Evolutionary conservation across 53 echinoderm and acorn worm species (phyloP).

Genomic region (Temnopleurus reevesii): DNA sequence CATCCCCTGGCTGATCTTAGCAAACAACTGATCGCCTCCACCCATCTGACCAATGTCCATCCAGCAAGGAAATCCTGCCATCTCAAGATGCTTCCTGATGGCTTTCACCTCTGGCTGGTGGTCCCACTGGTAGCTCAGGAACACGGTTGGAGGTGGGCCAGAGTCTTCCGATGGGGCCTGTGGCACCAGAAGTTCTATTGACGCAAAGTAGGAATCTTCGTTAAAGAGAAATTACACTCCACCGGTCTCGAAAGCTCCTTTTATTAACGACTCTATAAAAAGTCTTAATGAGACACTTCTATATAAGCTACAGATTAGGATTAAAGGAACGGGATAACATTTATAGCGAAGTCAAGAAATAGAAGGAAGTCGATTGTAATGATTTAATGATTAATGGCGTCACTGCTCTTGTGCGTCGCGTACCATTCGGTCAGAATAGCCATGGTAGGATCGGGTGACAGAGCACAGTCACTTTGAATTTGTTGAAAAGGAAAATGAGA

Average conservation of each 20-base stretch:
- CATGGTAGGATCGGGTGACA: constrained; percentile 98
- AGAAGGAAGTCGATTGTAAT: no score
- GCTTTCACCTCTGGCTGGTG: constrained; percentile 93
- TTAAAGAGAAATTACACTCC: no score
- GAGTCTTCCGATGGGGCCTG: constrained; percentile 58
- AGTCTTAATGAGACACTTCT: no score
- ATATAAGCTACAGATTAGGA: no score
- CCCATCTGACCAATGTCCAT: constrained; percentile 99
- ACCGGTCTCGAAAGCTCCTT: no score
- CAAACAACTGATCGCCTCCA: constrained; percentile 89
- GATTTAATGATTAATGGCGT: no score
- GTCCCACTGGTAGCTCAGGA: constrained; percentile 95
- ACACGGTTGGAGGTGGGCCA: constrained; percentile 77
- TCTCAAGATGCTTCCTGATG: constrained; percentile 85
- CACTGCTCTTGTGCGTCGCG: constrained; percentile 93
- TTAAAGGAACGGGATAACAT: no score
- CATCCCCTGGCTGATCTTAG: constrained; percentile 95
- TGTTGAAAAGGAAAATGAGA: no score
- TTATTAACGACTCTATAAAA: no score
- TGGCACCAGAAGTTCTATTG: constrained; percentile 67
- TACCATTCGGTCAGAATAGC: constrained; percentile 96
- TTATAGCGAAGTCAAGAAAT: no score
- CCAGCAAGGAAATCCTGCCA: constrained; percentile 93
- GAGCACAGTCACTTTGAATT: no score
- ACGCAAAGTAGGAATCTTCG: background rate